Conservation (phyloP, 2,888 invertebrate genomes). For the Eupithecia inturbata region DNA sequence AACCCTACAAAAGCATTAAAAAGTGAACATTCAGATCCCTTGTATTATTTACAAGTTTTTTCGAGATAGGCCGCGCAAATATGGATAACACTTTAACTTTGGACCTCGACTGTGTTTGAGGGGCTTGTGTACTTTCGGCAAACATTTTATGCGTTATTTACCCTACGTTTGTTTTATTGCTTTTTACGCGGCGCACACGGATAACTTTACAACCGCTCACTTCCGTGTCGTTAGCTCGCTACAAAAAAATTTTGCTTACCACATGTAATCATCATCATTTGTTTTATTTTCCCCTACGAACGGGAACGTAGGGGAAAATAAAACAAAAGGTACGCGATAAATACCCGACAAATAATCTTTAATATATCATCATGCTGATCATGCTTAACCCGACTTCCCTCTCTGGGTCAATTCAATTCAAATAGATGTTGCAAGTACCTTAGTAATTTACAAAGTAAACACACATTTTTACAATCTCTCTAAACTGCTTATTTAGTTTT, state of each 20-base stretch:
- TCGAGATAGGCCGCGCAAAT: conserved; percentile 52
- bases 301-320: no score
- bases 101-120: conserved; percentile 47
- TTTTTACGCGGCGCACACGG: conserved; percentile 5
- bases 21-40: conserved; percentile 10
- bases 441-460: no score
- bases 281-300: no score
- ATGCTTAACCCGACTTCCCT: no score
- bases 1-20: neutral
- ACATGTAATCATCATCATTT: neutral
- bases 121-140: conserved; percentile 35
- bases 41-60: conserved; percentile 44
- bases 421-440: no score
- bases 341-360: no score
- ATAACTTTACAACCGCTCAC: neutral
- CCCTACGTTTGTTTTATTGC: conserved; percentile 26
- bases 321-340: no score
- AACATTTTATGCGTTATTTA: conserved; percentile 38
- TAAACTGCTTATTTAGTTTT: neutral
- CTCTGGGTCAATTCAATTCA: no score
- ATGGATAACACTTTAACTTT: conserved; percentile 56
- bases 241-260: neutral
- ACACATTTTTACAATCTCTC: no score
- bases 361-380: neutral
- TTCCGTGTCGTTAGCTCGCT: neutral